Percentiles rank a stretch among this genome's conserved stretches.
phyloP scores from a whole-genome alignment of 2,797 vertebrate genomes.

The Cryptoblepharus egeriae region DNA sequence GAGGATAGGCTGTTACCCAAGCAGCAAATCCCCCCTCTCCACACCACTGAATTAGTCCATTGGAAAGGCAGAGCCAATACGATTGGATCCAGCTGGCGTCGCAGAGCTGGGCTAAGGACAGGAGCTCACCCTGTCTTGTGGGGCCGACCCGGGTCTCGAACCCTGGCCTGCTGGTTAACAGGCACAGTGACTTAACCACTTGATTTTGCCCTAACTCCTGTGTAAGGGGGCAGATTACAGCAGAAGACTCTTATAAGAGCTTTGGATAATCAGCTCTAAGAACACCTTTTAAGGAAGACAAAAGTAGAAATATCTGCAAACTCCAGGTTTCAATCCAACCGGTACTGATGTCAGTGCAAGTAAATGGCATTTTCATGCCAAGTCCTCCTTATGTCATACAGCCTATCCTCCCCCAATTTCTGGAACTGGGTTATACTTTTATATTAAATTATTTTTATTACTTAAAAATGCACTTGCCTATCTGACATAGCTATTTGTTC shows the following conservation, averaged over 20 bases:
- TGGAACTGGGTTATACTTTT: neutral
- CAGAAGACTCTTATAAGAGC: neutral
- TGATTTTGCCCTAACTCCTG: too few relatives aligned
- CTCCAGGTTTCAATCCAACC: neutral
- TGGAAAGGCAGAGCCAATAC: too few relatives aligned
- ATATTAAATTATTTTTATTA: conserved; percentile 30
- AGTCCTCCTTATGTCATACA: neutral
- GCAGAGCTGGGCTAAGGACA: too few relatives aligned
- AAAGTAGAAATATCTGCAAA: neutral
- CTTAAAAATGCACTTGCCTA: conserved; percentile 83
- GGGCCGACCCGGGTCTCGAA: too few relatives aligned
- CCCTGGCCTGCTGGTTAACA: too few relatives aligned
- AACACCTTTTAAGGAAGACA: neutral
- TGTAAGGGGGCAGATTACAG: too few relatives aligned
- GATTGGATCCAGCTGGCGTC: too few relatives aligned
- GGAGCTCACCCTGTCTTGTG: too few relatives aligned
- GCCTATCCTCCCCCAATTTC: neutral
- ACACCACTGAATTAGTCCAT: too few relatives aligned
- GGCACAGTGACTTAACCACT: too few relatives aligned
- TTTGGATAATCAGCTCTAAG: neutral
- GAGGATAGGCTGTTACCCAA: too few relatives aligned
- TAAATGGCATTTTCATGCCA: neutral
- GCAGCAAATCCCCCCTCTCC: too few relatives aligned
- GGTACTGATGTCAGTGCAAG: neutral
- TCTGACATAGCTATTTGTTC: conserved; percentile 99